Evolutionary conservation across 2,113 vertebrate species (phyloP).

Genomic region (Mixornis gularis): DNA sequence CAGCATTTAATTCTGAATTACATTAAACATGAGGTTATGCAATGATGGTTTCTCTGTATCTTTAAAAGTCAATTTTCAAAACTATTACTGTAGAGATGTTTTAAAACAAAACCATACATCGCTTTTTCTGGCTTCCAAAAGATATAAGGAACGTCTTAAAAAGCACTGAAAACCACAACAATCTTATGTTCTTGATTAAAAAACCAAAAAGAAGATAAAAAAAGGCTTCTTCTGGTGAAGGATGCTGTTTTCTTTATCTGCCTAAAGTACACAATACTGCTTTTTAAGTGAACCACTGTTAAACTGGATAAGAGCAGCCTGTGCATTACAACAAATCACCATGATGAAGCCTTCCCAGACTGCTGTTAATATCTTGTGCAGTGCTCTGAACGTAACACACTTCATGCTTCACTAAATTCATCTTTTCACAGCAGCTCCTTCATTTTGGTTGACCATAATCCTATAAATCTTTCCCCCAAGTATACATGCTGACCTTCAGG

Average conservation of each 20-base stretch:
- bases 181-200: background rate
- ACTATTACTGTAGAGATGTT: background rate
- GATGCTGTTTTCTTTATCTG: background rate
- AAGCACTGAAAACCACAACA: background rate
- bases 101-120: background rate
- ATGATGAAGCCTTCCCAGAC: background rate
- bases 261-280: background rate
- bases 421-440: slow-evolving; percentile 14
- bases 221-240: background rate
- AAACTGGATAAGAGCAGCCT: background rate
- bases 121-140: background rate
- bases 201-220: background rate
- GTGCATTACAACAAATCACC: background rate
- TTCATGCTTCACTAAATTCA: slow-evolving; percentile 1
- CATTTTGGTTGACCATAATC: background rate
- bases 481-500: slow-evolving; percentile 15
- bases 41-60: background rate
- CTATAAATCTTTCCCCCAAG: background rate
- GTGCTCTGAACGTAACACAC: background rate
- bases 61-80: background rate
- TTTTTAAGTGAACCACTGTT: background rate
- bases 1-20: background rate
- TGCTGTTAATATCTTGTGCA: slow-evolving; percentile 16
- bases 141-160: background rate
- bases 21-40: background rate